These are phyloP conservation scores for Phoronis australis DNA, from an alignment of 2,888 invertebrate species.

Conservation along the genomic window DNA sequence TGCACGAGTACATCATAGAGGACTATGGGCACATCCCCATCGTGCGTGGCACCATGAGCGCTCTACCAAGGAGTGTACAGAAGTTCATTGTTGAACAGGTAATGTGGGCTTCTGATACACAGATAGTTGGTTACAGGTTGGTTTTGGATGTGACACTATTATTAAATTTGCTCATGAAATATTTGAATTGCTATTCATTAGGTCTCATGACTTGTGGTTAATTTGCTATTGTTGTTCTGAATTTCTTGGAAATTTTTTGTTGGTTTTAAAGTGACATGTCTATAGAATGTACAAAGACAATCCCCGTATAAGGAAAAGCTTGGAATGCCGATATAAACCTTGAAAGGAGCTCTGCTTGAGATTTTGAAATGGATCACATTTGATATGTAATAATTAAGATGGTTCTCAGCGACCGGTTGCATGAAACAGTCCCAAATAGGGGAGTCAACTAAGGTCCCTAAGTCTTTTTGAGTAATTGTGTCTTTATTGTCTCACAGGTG, in stretches of 20 bases:
- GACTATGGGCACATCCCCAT: conserved; percentile 53
- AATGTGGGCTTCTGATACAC: conserved; percentile 15
- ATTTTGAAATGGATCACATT: too few species aligned
- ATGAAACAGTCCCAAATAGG: too few species aligned
- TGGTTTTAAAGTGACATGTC: conserved; percentile 37
- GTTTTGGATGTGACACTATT: background rate
- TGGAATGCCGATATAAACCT: background rate
- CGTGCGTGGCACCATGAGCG: conserved; percentile 53
- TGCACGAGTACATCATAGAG: too few species aligned
- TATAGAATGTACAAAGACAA: background rate
- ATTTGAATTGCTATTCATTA: background rate
- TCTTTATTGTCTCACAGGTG: too few species aligned
- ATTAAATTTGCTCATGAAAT: background rate
- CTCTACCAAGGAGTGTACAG: conserved; percentile 51
- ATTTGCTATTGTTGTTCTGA: background rate
- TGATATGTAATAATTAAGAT: too few species aligned
- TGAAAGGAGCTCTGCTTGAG: too few species aligned
- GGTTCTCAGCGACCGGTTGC: too few species aligned
- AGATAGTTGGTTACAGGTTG: background rate
- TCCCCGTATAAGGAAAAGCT: background rate
- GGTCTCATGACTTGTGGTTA: background rate
- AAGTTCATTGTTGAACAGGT: conserved; percentile 52
- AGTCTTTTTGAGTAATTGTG: too few species aligned
- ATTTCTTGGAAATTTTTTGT: conserved; percentile 70
- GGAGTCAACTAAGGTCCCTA: too few species aligned